Conservation (phyloP, 92 coral and sea anemone genomes). For the Porites lobata region DNA sequence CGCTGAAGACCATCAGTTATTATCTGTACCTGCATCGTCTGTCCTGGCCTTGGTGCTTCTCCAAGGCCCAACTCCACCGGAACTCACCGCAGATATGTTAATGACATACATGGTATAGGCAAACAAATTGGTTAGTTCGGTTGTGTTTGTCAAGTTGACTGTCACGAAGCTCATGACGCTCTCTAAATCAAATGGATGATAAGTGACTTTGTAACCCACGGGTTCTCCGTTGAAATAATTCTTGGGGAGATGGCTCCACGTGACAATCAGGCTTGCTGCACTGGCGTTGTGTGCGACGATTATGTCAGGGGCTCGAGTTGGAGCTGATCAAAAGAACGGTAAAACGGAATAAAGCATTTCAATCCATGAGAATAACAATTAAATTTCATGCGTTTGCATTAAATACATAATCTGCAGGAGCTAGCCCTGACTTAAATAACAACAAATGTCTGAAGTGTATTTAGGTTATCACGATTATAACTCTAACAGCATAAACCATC, state of each 20-base stretch:
- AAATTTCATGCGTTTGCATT: no score
- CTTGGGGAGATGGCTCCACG: constrained; percentile 24
- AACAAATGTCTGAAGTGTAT: no score
- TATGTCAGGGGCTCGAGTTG: constrained; percentile 8
- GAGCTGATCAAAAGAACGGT: background rate
- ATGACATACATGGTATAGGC: constrained; percentile 32
- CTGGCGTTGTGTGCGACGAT: constrained; percentile 19
- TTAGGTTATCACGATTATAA: no score
- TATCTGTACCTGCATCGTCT: constrained; percentile 35
- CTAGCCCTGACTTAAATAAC: no score
- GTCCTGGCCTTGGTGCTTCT: constrained; percentile 16
- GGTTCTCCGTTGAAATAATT: background rate
- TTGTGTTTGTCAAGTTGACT: background rate
- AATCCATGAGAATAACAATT: no score
- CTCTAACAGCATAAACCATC: no score
- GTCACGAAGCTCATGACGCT: background rate
- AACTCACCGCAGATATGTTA: constrained; percentile 10
- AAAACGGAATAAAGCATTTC: no score
- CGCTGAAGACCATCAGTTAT: no score
- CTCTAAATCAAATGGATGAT: background rate
- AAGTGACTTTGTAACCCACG: constrained; percentile 1
- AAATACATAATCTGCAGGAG: no score
- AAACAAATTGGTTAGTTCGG: background rate
- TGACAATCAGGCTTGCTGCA: constrained; percentile 33
- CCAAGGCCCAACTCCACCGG: constrained; percentile 36